Conservation (phyloP, 1,140 invertebrate species). For the Pogonognathellus flavescens region DNA sequence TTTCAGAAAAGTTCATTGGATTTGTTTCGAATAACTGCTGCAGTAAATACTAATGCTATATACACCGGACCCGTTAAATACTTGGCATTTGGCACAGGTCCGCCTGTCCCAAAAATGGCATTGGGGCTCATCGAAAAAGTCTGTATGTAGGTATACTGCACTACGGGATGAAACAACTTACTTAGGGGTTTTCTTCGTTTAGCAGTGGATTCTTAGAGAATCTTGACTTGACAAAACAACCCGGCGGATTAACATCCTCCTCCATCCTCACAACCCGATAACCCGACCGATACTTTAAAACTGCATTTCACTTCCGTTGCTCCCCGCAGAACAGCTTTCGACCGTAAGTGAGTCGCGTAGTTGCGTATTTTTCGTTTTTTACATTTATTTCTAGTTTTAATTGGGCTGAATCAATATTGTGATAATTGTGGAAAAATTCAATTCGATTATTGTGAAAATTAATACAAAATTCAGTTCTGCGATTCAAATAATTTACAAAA, state of each 20-base stretch:
- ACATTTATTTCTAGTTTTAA: background rate
- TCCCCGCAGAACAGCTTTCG: conserved; percentile 87
- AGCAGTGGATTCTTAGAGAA: conserved; percentile 31
- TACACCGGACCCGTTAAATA: conserved; percentile 40
- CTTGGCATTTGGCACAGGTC: conserved; percentile 54
- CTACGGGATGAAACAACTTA: background rate
- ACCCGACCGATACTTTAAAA: conserved; percentile 57
- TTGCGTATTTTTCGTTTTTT: conserved; percentile 29
- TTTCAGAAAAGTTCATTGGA: conserved; percentile 44
- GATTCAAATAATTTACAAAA: background rate
- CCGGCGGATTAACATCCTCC: conserved; percentile 17
- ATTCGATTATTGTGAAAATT: conserved; percentile 17
- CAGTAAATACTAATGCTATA: conserved; percentile 30
- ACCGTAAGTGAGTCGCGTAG: conserved; percentile 79
- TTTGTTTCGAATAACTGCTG: conserved; percentile 10
- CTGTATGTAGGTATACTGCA: conserved; percentile 7
- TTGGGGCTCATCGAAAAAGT: conserved; percentile 33
- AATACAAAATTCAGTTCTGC: background rate
- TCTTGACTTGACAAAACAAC: conserved; percentile 13
- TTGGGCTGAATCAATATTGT: conserved; percentile 26
- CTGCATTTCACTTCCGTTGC: conserved; percentile 53
- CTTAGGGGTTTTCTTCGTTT: background rate
- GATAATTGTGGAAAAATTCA: background rate
- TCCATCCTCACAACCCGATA: conserved; percentile 35
- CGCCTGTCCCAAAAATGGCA: conserved; percentile 62